Base-by-base conservation (phyloP, 2,888 invertebrate species). In the Polydrusus cervinus region DNA sequence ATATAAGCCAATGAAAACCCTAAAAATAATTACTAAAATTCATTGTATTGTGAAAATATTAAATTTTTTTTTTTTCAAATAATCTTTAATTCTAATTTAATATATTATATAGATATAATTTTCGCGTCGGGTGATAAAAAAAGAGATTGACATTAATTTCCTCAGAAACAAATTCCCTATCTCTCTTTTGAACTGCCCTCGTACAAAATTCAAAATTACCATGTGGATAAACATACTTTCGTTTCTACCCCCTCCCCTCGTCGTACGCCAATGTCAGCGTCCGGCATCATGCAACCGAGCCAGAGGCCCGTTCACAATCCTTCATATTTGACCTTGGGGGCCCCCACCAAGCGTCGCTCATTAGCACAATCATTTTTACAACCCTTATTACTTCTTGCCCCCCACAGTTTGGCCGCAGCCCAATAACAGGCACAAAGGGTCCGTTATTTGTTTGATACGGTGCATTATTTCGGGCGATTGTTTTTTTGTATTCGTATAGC, bases 311-410 rank as follows among this genome's bases (percentile, higher is more conserved):
- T 68, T 60, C 57, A 57, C 76, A 72, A 75, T 76, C 82, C 82
- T 82, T 82, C 82, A 82, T 81, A 79, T 80, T 78, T 81, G 83
- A 83, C 84, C 84, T 83, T 83, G 83, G 80, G 77, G 77, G 74
- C 65, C 82, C 81, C 79, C 80, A 80, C 81, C 79, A 81, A 75
- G 78, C 67, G 75, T 70, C 78, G 79, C 78, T 83, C 82, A 84
- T 84, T 84, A 84, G 82, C 83, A 84, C 82, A 82, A 82, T 81
- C 78, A 77, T 76, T 77, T 74, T 74, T 34, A 64, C 53, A 38
- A 57, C 18, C 47, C 47, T 60, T 25, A 47, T 47, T 47, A 47
- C 43, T 51, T 53, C 16, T 55, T 55, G 34, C 34, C 38, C 64
- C 47, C 57, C 30, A 16, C 38, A 60, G 57, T 60, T 60, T 60